Evolutionary conservation across 2,888 invertebrate species (phyloP), one percentile per base, ranked within the genome.

Genomic region (Mythimna lalbum): DNA sequence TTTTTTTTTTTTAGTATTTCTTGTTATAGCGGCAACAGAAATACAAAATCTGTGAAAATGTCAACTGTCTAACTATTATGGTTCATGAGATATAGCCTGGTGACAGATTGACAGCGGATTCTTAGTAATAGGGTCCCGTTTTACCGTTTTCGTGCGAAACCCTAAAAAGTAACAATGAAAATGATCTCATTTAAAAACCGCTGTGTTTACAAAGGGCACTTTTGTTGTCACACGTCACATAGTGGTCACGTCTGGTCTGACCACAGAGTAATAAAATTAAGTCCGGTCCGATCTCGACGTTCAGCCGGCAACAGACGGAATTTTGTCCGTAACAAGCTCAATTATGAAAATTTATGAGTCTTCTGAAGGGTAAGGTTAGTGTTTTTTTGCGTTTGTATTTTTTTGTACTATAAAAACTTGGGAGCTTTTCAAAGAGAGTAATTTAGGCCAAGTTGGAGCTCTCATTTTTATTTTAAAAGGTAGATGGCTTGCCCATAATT

Each of bases 211-310:
- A 63, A 60, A 56, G 31, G 31, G 36, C 59, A 47, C 14, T 19
- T 50, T n/a, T 39, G 72, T 49, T 61, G 64, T 57, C 57, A 59
- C 71, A 64, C 60, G 52, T 63, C 52, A 64, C 56, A 50, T 59
- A 31, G 61, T 62, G 71, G 66, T 70, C 66, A 77, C 60, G 77
- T 81, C 23, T 50, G 43, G 21, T 14, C n/a, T 31, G 53, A 65
- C 78, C 82, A 63, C 64, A 63, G 39, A 12, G 70, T 47, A 56
- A 78, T 78, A 72, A 77, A 77, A 77, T 81, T 62, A 62, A 43
- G 72, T 57, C 33, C 27, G 36, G 67, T 64, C 19, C 57, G 67
- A 69, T n/a, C 33, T 14, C 23, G 4, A 53, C 47, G 69, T 77
- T 55, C 49, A 27, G 65, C 27, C 64, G 50, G 66, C 53, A 67